A percentile compares a stretch with the other conserved stretches of the same genome.
phyloP scores from a whole-genome alignment of 2,888 invertebrate genomes.

The Oscheius sp. region DNA sequence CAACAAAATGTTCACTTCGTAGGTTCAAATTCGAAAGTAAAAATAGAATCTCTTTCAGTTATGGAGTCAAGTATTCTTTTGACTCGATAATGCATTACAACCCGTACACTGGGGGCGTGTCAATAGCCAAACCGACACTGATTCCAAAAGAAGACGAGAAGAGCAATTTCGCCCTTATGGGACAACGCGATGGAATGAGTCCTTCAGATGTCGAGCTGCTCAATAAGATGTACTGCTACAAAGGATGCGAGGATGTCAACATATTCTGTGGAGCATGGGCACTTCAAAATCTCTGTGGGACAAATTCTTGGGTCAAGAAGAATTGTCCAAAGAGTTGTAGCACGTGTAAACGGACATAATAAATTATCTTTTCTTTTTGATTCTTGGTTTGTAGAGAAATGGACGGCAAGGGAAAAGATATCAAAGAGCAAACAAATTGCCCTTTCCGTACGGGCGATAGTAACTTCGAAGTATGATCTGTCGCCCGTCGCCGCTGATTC shows the following conservation, averaged over 20 bases:
- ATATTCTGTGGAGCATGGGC: conserved; percentile 71
- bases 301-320: conserved; percentile 60
- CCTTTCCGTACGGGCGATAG: no score
- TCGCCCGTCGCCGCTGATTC: no score
- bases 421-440: no score
- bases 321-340: conserved; percentile 70
- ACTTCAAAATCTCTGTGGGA: conserved; percentile 56
- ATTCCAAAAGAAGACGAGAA: conserved; percentile 59
- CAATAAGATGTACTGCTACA: conserved; percentile 68
- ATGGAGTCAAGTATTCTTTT: conserved; percentile 63
- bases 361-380: neutral
- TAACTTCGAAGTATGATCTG: no score
- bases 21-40: neutral
- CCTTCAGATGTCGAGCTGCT: conserved; percentile 63
- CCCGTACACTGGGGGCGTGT: conserved; percentile 62
- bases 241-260: conserved; percentile 63
- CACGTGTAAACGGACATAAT: conserved; percentile 46
- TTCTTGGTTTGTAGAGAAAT: no score
- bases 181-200: conserved; percentile 65
- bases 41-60: conserved; percentile 41
- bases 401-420: no score
- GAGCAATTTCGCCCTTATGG: conserved; percentile 60
- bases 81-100: conserved; percentile 71
- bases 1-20: conserved; percentile 66
- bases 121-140: conserved; percentile 67